Evolutionary conservation across 2,888 invertebrate species (phyloP).

Genomic region (Lissonota sp.): DNA sequence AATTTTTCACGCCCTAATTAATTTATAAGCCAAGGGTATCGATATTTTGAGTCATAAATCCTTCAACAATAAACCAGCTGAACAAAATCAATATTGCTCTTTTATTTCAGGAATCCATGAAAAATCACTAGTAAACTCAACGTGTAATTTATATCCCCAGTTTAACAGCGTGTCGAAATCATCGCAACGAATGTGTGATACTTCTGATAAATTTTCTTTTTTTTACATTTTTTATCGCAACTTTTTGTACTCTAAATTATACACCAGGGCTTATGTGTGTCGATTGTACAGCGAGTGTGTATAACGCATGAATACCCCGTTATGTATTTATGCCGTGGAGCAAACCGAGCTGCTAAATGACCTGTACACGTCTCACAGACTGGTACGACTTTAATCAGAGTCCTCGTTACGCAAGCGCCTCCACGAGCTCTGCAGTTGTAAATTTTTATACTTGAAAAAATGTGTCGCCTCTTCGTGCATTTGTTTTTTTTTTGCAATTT

Average conservation of each 20-base stretch:
- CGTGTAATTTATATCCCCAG: neutral
- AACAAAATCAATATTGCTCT: no score
- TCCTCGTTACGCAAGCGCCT: constrained; percentile 73
- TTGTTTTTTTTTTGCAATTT: neutral
- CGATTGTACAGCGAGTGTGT: neutral
- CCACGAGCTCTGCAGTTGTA: neutral
- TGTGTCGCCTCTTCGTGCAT: neutral
- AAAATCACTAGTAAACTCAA: neutral
- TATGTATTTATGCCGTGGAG: constrained; percentile 31
- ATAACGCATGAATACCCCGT: constrained; percentile 28
- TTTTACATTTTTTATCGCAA: neutral
- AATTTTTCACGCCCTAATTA: no score
- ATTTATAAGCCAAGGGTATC: no score
- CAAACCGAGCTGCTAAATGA: constrained; percentile 60
- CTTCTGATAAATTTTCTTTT: neutral
- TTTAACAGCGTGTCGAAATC: neutral
- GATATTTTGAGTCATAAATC: no score
- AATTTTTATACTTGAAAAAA: neutral
- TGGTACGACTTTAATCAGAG: constrained; percentile 75
- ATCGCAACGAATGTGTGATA: neutral
- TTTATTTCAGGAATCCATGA: no score
- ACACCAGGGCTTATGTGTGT: neutral
- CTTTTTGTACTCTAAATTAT: constrained; percentile 5
- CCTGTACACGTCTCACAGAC: constrained; percentile 69
- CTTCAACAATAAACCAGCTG: neutral